These are phyloP conservation scores for Lasaia peninsularis DNA, from an alignment of 1,140 invertebrate species.

Conservation along the genomic window DNA sequence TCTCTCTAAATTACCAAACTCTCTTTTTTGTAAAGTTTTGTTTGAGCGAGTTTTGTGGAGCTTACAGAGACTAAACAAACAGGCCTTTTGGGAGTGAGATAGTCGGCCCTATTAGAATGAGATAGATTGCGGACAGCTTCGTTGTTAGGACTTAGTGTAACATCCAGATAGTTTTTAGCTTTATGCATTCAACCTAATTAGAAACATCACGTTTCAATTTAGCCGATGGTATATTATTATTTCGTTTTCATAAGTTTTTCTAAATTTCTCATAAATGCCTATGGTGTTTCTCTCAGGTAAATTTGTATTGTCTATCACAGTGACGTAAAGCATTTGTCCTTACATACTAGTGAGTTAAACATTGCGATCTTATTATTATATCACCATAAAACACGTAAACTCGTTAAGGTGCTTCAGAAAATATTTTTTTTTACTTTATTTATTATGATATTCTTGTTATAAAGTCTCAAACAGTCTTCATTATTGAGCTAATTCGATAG, in stretches of 20 bases:
- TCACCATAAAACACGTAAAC: slow-evolving; percentile 70
- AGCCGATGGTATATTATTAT: slow-evolving; percentile 27
- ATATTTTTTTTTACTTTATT: slow-evolving; percentile 65
- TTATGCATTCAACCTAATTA: no score
- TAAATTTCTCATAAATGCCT: slow-evolving; percentile 59
- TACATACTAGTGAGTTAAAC: slow-evolving; percentile 74
- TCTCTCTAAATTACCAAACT: no score
- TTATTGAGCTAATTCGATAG: slow-evolving; percentile 71
- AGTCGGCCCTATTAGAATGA: no score
- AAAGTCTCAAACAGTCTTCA: slow-evolving; percentile 73
- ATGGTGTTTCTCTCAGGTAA: slow-evolving; percentile 67
- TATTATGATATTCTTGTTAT: slow-evolving; percentile 62
- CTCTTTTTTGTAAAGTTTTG: no score
- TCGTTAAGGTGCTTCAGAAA: slow-evolving; percentile 72
- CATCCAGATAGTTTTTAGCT: no score
- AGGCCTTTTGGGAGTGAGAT: no score
- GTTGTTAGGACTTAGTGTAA: no score
- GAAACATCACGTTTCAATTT: no score
- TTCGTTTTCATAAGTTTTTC: slow-evolving; percentile 46
- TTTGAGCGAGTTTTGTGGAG: no score
- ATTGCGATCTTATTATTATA: slow-evolving; percentile 73
- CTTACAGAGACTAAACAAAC: no score
- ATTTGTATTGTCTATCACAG: slow-evolving; percentile 73
- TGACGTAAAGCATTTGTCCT: slow-evolving; percentile 74
- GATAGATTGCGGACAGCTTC: no score